These are phyloP conservation scores for Myotis yumanensis DNA, from an alignment of 2,113 vertebrate genomes.

Conservation along the genomic window DNA sequence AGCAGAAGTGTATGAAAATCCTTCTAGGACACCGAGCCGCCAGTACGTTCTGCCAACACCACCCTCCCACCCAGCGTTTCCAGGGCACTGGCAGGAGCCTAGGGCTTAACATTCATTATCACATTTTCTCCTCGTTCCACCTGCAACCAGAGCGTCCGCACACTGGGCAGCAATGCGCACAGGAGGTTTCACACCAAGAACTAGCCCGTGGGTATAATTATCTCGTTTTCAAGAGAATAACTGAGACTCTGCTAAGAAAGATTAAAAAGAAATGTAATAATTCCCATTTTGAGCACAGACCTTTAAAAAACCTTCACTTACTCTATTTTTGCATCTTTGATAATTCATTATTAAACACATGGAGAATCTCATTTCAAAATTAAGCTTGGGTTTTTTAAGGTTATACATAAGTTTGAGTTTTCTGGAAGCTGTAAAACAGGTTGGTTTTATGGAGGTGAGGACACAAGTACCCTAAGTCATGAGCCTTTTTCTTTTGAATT, in stretches of 20 bases:
- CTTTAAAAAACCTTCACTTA: background rate
- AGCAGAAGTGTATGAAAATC: too few relatives aligned
- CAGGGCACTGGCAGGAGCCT: background rate
- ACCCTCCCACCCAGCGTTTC: accelerated
- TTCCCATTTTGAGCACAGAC: background rate
- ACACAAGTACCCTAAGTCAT: accelerated
- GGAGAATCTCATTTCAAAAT: background rate
- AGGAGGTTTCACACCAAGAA: background rate
- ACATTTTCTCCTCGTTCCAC: background rate
- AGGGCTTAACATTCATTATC: background rate
- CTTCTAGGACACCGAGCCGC: background rate
- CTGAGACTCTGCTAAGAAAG: background rate
- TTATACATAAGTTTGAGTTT: background rate
- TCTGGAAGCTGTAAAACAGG: background rate
- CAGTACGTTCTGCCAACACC: background rate
- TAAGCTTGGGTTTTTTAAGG: background rate
- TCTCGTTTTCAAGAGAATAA: background rate
- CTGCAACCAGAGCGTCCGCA: background rate
- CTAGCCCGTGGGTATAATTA: background rate
- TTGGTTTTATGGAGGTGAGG: background rate
- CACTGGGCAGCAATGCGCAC: background rate
- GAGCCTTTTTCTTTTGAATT: background rate
- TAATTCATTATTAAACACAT: background rate
- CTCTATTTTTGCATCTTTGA: background rate
- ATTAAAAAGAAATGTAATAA: background rate